Evolutionary conservation across 53 echinoderm and acorn worm genomes (phyloP), one percentile per base, ranked within the genome.

Genomic region (Antedon mediterranea): DNA sequence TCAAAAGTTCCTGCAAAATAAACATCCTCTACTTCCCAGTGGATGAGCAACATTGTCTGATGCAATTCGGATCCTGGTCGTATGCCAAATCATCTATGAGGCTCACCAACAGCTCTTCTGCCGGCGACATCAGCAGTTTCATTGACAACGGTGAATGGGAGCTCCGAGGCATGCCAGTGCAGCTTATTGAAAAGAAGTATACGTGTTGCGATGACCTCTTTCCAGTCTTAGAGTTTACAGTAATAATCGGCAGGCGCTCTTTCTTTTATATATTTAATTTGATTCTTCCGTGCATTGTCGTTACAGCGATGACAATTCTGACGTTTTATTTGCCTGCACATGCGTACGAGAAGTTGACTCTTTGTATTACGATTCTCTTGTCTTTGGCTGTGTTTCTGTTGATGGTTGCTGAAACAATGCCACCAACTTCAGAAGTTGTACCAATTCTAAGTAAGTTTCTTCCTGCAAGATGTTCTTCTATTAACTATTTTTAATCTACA

Each of bases 361-460:
- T 94, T 43, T 89, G 94, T 32, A 94, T 94, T 79, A 94, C 94
- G 73, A 94, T 94, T 73, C 94, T 94, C n/a, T 89, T 94, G n/a
- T 94, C 94, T 4, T 77, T 94, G 37, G 88, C 89, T 34, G 94
- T 94, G 44, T 94, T 94, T 71, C 81, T 94, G 28, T 83, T 90
- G 32, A 78, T 94, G 43, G 94, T 89, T 3, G 89, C 89, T 0
- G 94, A 94, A 86, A 94, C 94, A 7, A 90, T 94, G 90, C 94
- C 94, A 0, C 94, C 94, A 0, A 91, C 90, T 15, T 91, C 94
- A 0, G 90, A 91, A 28, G 89, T 89, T 71, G 80, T 94, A 9
- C 91, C 94, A 23, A 37, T 94, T n/a, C 88, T 94, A 81, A 78
- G 94, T 94, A 27, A 84, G 90, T 75, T 34, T 74, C n/a, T n/a